Conservation (phyloP, 2,113 vertebrate genomes). For the Tupaia tana region DNA sequence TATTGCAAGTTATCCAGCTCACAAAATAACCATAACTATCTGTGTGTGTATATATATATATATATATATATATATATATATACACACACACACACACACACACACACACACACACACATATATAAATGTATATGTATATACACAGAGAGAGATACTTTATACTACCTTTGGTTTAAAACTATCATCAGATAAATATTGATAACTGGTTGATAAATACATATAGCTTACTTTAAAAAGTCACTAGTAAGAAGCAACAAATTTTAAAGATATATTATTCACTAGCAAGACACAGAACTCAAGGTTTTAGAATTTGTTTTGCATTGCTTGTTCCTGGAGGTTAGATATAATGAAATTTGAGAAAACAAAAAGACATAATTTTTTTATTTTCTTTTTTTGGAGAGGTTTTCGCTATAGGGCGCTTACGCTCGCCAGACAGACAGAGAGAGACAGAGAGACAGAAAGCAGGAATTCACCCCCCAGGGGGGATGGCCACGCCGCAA, state of each 20-base stretch:
- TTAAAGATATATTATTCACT: background rate
- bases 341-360: background rate
- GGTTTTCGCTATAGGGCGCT: no score
- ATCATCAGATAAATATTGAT: slow-evolving; percentile 13
- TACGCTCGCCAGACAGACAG: no score
- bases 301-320: background rate
- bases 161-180: background rate
- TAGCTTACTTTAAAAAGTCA: background rate
- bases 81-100: no score
- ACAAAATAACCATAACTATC: background rate
- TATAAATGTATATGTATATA: no score
- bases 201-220: background rate
- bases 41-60: no score
- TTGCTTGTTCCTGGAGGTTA: background rate
- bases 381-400: no score
- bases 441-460: no score
- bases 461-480: no score
- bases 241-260: background rate
- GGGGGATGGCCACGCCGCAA: no score
- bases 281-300: background rate
- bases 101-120: no score
- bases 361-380: background rate
- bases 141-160: background rate
- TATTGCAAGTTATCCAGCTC: background rate
- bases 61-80: background rate